Base-by-base conservation (phyloP, 2,113 vertebrate genomes). In the Pionites leucogaster region DNA sequence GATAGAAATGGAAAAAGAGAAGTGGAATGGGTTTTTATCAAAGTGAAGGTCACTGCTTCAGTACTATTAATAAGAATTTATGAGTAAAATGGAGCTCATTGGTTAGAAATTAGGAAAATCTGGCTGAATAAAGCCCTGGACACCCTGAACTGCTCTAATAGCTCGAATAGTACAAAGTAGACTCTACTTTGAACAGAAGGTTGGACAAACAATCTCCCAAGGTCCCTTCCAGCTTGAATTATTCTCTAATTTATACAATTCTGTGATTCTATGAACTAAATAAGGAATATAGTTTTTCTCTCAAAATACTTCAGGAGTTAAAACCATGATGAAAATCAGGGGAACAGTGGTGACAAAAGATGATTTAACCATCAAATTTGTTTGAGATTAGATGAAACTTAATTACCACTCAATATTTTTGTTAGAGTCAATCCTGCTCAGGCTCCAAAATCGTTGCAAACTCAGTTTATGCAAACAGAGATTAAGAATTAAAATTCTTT, bases 391-490 rank as follows among this genome's bases (percentile, higher is more conserved):
- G 59, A 80, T 80, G 80, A 83, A 92, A 86, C 31, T 65, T 77
- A 88, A 86, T 88, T 93, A n/a, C 11, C 17, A 49, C 50, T 92
- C 94, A 81, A 33, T 92, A 59, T 41, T 92, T 90, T 90, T 90
- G 13, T 68, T 71, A 63, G 7, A 44, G 39, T 71, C 46, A 88
- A 50, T 47, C 29, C 47, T 90, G 13, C 18, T 29, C 10, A 71
- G 20, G 18, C 20, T 76, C 68, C 63, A 81, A 94, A 92, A 84
- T 71, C 31, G 23, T 81, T 88, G 33, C 25, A 70, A 92, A 42
- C 27, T 90, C 53, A 81, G 13, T 25, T 88, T 63, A 63, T 27
- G 17, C 33, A 63, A 68, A 22, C 80, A 91, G 16, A 42, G 25
- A 59, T 88, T 41, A 62, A 90, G 37, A 92, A 42, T 52, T 84